These are phyloP conservation scores for Papilio elwesi DNA, from an alignment of 2,888 invertebrate genomes.

Conservation along the genomic window DNA sequence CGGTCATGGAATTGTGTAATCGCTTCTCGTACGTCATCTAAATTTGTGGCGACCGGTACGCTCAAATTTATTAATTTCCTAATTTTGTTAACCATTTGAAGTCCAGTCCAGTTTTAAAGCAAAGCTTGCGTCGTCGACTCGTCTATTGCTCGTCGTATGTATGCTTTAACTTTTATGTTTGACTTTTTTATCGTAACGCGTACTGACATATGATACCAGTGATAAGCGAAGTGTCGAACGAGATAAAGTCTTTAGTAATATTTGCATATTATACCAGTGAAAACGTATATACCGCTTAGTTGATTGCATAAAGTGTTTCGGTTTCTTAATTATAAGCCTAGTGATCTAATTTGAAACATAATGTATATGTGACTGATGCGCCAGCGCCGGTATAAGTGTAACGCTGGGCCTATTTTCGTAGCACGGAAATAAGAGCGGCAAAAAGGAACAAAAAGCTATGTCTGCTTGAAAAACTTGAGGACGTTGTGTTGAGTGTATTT, in stretches of 20 bases:
- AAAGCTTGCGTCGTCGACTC: conserved; percentile 55
- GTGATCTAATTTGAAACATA: conserved; percentile 50
- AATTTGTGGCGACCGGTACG: conserved; percentile 39
- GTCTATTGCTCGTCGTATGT: conserved; percentile 55
- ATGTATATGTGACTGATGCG: conserved; percentile 74
- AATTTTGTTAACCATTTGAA: conserved; percentile 60
- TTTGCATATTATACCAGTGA: conserved; percentile 35
- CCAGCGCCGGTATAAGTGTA: conserved; percentile 78
- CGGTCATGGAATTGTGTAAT: conserved; percentile 64
- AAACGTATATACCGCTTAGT: conserved; percentile 7
- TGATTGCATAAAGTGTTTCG: conserved; percentile 44
- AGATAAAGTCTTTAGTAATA: conserved; percentile 56
- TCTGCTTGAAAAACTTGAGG: conserved; percentile 80
- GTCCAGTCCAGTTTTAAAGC: conserved; percentile 60
- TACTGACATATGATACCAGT: conserved; percentile 58
- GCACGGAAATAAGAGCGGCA: conserved; percentile 84
- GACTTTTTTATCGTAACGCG: conserved; percentile 57
- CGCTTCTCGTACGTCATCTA: conserved; percentile 50
- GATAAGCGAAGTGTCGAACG: conserved; percentile 57
- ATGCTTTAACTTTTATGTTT: conserved; percentile 53
- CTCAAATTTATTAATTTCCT: conserved; percentile 53
- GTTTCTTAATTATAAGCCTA: conserved; percentile 48
- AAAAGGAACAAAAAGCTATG: conserved; percentile 81
- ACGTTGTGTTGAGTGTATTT: conserved; percentile 79
- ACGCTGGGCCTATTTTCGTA: conserved; percentile 82